phyloP scores from a whole-genome alignment of 2,888 invertebrate species.

The Stegophylla sp. region DNA sequence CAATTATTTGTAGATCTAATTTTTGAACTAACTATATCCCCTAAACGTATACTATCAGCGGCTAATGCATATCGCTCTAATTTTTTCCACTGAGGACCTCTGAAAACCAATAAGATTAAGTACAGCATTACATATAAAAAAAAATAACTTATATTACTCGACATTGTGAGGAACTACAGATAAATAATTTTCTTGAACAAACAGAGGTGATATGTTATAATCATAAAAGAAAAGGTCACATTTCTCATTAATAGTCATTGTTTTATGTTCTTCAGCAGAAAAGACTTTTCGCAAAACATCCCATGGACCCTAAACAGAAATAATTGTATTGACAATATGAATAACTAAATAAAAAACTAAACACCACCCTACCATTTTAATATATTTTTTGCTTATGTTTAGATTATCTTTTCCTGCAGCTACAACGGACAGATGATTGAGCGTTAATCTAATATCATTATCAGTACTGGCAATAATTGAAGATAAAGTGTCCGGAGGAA shows the following conservation, averaged over 20 bases:
- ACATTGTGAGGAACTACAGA: constrained; percentile 78
- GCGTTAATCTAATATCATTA: constrained; percentile 91
- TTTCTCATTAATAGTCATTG: constrained; percentile 81
- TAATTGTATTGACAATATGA: background rate
- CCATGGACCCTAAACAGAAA: constrained; percentile 80
- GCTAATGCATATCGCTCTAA: constrained; percentile 77
- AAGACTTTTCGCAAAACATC: constrained; percentile 91
- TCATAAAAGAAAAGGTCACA: constrained; percentile 95
- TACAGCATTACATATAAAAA: constrained; percentile 16
- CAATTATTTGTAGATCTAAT: constrained; percentile 84
- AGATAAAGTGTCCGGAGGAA: constrained; percentile 77
- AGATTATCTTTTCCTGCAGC: constrained; percentile 70
- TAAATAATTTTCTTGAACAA: constrained; percentile 97
- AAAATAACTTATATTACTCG: constrained; percentile 67
- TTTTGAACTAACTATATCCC: constrained; percentile 82
- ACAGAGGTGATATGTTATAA: constrained; percentile 93
- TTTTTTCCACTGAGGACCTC: constrained; percentile 66
- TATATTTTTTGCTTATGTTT: constrained; percentile 77
- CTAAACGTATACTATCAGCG: constrained; percentile 84
- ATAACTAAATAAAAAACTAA: background rate
- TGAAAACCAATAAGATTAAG: constrained; percentile 8
- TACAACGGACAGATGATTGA: constrained; percentile 84
- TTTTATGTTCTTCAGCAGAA: constrained; percentile 77
- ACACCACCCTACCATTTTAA: constrained; percentile 73
- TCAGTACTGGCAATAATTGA: constrained; percentile 87